Evolutionary conservation across 2,888 invertebrate species (phyloP).

Genomic region (Falcaria lacertinaria): DNA sequence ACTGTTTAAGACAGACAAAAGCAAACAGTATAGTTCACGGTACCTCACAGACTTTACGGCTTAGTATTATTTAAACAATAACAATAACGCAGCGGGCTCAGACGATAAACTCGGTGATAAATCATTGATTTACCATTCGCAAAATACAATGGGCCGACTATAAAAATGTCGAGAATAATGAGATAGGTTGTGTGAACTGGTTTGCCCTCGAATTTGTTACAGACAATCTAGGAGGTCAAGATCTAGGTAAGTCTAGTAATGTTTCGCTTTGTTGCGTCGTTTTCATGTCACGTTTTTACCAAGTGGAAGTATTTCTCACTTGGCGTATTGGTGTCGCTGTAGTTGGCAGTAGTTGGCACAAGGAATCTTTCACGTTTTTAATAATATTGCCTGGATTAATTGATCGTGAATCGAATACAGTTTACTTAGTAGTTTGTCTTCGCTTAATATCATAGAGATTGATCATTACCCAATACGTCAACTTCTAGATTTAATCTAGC

Average conservation of each 20-base stretch:
- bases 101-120: slow-evolving; percentile 19
- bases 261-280: background rate
- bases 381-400: too few species aligned
- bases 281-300: background rate
- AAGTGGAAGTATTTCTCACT: background rate
- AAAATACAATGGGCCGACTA: slow-evolving; percentile 20
- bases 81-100: slow-evolving; percentile 16
- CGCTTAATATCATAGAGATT: too few species aligned
- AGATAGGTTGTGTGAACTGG: background rate
- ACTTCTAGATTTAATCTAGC: too few species aligned
- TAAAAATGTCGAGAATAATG: slow-evolving; percentile 10
- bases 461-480: too few species aligned
- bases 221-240: background rate
- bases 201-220: background rate
- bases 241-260: background rate
- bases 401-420: too few species aligned
- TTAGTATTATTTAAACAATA: slow-evolving; percentile 26
- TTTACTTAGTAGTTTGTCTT: too few species aligned
- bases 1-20: background rate
- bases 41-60: slow-evolving; percentile 21
- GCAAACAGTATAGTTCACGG: slow-evolving; percentile 3
- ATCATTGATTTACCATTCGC: slow-evolving; percentile 24
- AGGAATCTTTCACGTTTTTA: too few species aligned
- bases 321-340: background rate
- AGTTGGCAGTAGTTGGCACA: too few species aligned